Evolutionary conservation across 2,113 vertebrate genomes (phyloP).

Genomic region (Chionodraco myersi): DNA sequence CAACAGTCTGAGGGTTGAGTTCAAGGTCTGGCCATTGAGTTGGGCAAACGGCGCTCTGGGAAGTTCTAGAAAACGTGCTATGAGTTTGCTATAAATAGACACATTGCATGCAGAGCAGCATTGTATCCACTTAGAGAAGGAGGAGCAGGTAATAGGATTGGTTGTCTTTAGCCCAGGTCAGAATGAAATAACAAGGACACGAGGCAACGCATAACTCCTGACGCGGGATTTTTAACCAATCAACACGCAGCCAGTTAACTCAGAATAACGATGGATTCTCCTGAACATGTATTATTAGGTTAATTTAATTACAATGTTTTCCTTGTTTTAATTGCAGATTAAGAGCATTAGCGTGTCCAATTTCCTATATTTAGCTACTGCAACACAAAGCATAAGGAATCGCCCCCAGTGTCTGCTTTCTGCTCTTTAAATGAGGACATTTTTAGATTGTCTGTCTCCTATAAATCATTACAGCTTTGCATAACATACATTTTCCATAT

Average conservation of each 20-base stretch:
- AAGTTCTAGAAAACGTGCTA: constrained; percentile 56
- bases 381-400: not conserved
- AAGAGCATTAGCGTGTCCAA: not conserved
- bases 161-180: constrained; percentile 63
- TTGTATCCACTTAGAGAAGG: constrained; percentile 37
- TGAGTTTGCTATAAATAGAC: constrained; percentile 72
- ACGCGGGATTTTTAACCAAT: constrained; percentile 17
- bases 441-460: too few relatives aligned
- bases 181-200: constrained; percentile 57
- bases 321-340: not conserved
- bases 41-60: not conserved
- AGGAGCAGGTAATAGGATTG: constrained; percentile 72
- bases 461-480: too few relatives aligned
- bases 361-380: not conserved
- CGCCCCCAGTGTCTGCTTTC: too few relatives aligned
- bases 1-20: constrained; percentile 21
- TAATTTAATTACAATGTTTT: not conserved
- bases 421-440: too few relatives aligned
- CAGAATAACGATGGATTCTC: not conserved
- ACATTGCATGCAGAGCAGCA: constrained; percentile 50
- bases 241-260: constrained; percentile 1
- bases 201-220: constrained; percentile 40
- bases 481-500: too few relatives aligned
- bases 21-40: constrained; percentile 24
- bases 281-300: not conserved